A percentile compares a stretch with the other conserved stretches of the same genome.
Conservation (phyloP, 2,888 invertebrate genomes). For the Drosophila sordidula region DNA sequence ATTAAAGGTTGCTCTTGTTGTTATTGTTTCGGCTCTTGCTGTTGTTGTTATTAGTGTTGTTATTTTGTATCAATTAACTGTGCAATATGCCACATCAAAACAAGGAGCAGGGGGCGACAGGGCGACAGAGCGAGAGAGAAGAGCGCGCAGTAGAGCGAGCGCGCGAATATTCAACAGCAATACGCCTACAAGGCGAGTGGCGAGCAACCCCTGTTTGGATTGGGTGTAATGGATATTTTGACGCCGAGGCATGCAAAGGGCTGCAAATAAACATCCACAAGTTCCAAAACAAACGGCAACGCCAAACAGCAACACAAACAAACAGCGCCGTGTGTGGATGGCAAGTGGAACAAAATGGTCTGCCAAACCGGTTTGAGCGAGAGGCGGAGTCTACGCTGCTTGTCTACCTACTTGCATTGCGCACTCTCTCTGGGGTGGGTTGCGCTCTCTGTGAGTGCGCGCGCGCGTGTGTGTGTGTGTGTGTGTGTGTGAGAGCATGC, state of each 20-base stretch:
- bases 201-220: constrained; percentile 81
- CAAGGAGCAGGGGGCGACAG: constrained; percentile 20
- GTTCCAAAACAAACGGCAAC: constrained; percentile 66
- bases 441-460: constrained; percentile 1
- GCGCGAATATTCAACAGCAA: constrained; percentile 40
- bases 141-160: neutral
- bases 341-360: constrained; percentile 76
- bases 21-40: constrained; percentile 5
- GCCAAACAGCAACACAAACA: constrained; percentile 31
- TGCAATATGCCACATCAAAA: constrained; percentile 53
- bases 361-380: constrained; percentile 51
- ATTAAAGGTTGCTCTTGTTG: constrained; percentile 30
- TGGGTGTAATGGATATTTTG: constrained; percentile 84
- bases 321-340: constrained; percentile 49
- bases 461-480: constrained; percentile 1
- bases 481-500: constrained; percentile 10
- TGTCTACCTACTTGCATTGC: constrained; percentile 21
- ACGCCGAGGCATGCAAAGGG: constrained; percentile 81
- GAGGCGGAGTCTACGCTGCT: constrained; percentile 69
- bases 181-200: constrained; percentile 51
- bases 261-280: constrained; percentile 83
- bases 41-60: constrained; percentile 18
- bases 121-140: constrained; percentile 10
- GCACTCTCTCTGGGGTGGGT: neutral
- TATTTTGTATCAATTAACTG: constrained; percentile 56